Base-by-base conservation (phyloP, 2,797 vertebrate genomes). In the Labeo calbasu region DNA sequence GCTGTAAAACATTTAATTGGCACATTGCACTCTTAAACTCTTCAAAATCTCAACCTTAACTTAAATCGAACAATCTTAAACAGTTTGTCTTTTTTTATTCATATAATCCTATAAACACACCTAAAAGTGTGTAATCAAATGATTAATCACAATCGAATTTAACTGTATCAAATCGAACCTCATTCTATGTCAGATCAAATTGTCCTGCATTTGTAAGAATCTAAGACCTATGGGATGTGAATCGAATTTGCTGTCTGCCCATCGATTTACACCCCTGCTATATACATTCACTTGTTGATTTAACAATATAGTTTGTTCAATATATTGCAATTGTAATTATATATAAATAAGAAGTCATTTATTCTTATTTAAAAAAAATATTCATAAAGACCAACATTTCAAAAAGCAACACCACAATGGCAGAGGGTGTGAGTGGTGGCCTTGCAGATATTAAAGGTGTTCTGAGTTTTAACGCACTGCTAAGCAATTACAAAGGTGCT, bases 401-500 rank as follows among this genome's bases (percentile, higher is more conserved):
- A 5, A 19, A 68, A 36, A 36, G 5, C 32, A 36, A 36, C 32
- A 36, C 4, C 32, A 36, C 28, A 32, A 2, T 32, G 28, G 28
- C 32, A 36, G 32, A 5, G 32, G 32, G 32, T 36, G 32, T 68
- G 17, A 23, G n/a, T 61, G 57, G 57, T 61, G 23, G n/a, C 57
- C 12, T 5, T 23, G 57, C 57, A 23, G 57, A 59, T 59, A 10
- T 23, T 12, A 23, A 59, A 36, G n/a, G n/a, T 59, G 65, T 21
- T 21, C 65, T 68, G 17, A 40, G 19, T 43, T 69, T 43, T 69
- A 43, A 69, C 12, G n/a, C 2, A 69, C 21, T 71, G 46, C 23
- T 50, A 72, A 72, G 23, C 50, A 12, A 28, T 72, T 72, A 51
- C 46, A 72, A 51, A 71, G 3, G 46, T 72, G 70, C 23, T 23